phyloP scores from a whole-genome alignment of 2,888 invertebrate genomes.

The Drosophila meridionalis region DNA sequence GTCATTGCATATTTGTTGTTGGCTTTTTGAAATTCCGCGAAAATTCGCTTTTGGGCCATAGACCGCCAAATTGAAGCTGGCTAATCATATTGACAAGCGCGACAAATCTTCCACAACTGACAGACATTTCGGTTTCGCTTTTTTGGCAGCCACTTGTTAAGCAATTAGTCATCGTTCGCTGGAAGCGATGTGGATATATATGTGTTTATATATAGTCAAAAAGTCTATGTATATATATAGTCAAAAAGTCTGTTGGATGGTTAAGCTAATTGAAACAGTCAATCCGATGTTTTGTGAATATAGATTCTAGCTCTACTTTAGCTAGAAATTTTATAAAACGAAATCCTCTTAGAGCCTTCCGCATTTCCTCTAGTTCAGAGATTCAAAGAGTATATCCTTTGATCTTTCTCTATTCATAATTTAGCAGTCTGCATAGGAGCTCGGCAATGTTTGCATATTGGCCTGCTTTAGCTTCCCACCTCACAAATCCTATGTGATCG shows the following conservation, averaged over 20 bases:
- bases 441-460: neutral
- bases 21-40: slow-evolving; percentile 48
- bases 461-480: neutral
- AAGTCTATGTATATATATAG: neutral
- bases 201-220: neutral
- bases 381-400: neutral
- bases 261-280: neutral
- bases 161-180: slow-evolving; percentile 51
- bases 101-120: slow-evolving; percentile 56
- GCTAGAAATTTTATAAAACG: neutral
- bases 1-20: slow-evolving; percentile 40
- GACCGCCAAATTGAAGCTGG: slow-evolving; percentile 33
- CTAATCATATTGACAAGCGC: slow-evolving; percentile 65
- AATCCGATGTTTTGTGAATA: neutral
- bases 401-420: neutral
- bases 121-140: slow-evolving; percentile 41
- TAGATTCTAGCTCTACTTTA: neutral
- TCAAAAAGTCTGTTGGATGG: neutral
- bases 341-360: neutral
- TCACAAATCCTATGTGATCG: slow-evolving; percentile 20
- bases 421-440: neutral
- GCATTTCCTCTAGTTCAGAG: neutral
- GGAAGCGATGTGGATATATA: neutral
- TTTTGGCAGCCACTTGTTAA: slow-evolving; percentile 48
- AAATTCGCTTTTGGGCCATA: slow-evolving; percentile 25